These are phyloP conservation scores for Amiota minor DNA, from an alignment of 2,888 invertebrate genomes.

Conservation along the genomic window DNA sequence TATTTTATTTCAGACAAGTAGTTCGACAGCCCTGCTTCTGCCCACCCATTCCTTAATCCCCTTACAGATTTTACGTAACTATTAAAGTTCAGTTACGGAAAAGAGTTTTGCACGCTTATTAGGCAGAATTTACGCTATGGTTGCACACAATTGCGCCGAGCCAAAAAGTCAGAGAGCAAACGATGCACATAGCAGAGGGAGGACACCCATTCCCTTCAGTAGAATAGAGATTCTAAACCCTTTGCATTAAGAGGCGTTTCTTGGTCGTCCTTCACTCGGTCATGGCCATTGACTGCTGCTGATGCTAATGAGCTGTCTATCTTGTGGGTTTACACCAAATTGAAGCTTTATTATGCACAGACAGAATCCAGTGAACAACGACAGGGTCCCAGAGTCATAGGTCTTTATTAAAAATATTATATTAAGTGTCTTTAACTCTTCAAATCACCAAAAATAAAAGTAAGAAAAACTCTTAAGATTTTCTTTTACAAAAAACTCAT, in stretches of 20 bases:
- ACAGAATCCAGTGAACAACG: not conserved
- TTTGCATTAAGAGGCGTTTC: too few species aligned
- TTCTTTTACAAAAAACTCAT: too few species aligned
- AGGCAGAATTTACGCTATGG: conserved; percentile 30
- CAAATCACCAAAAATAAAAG: too few species aligned
- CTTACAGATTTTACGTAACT: too few species aligned
- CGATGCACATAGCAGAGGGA: not conserved
- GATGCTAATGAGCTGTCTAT: conserved; percentile 22
- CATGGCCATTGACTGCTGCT: conserved; percentile 9
- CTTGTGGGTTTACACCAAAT: conserved; percentile 2
- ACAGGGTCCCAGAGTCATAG: not conserved
- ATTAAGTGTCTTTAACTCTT: too few species aligned
- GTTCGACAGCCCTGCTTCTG: too few species aligned
- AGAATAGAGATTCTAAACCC: too few species aligned
- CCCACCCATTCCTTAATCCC: too few species aligned
- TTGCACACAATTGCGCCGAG: conserved; percentile 22
- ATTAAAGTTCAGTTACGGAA: conserved; percentile 26
- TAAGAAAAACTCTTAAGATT: too few species aligned
- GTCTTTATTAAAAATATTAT: too few species aligned
- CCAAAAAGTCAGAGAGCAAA: not conserved
- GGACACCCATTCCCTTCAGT: too few species aligned
- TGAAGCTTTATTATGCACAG: conserved; percentile 19
- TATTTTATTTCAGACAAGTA: too few species aligned
- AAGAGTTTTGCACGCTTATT: conserved; percentile 36
- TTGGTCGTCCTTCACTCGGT: not conserved